A percentile compares a stretch with the other conserved stretches of the same genome.
These are phyloP conservation scores for Caenorhabditis sp. DNA, from an alignment of 2,888 invertebrate genomes.

Conservation along the genomic window DNA sequence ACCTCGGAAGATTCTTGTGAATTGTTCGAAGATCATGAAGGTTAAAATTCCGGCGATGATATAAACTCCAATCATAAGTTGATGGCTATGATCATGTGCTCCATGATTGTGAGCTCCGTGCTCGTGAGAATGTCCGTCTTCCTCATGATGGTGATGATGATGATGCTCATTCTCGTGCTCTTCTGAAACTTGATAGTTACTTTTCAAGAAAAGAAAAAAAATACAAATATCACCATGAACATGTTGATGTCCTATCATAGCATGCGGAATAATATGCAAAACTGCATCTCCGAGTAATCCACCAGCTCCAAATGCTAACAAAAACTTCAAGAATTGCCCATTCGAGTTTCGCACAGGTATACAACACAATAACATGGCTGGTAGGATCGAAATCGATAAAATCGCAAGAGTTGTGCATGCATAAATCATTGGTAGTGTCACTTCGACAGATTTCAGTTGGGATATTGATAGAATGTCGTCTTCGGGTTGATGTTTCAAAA, in stretches of 20 bases:
- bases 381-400: neutral
- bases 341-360: slow-evolving; percentile 72
- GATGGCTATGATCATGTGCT: slow-evolving; percentile 25
- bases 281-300: slow-evolving; percentile 95
- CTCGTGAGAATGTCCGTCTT: slow-evolving; percentile 16
- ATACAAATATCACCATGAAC: neutral
- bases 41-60: slow-evolving; percentile 54
- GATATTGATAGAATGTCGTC: neutral
- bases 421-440: neutral
- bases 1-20: slow-evolving; percentile 83
- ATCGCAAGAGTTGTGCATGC: neutral
- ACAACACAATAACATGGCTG: neutral
- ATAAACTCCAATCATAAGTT: slow-evolving; percentile 20
- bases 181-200: slow-evolving; percentile 1
- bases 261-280: slow-evolving; percentile 96
- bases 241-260: slow-evolving; percentile 71
- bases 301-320: slow-evolving; percentile 87
- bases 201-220: too few species aligned
- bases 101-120: too few species aligned
- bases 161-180: slow-evolving; percentile 73
- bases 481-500: slow-evolving; percentile 29
- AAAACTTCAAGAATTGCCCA: slow-evolving; percentile 82
- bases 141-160: neutral
- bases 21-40: slow-evolving; percentile 80
- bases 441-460: neutral